These are phyloP conservation scores for Dasypolia templi DNA, from an alignment of 2,888 invertebrate species.

Conservation along the genomic window DNA sequence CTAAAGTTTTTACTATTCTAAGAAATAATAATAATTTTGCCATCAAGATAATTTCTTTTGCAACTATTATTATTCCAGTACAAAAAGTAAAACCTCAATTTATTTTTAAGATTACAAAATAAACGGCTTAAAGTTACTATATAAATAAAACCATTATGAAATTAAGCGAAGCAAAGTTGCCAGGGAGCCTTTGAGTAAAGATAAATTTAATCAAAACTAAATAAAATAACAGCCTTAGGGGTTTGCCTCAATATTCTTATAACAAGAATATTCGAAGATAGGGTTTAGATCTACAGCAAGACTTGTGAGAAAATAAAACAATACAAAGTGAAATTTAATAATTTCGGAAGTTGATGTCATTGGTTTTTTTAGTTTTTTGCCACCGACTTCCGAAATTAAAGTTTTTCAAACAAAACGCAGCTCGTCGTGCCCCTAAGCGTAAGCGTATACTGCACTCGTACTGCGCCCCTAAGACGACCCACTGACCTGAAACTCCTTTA, in stretches of 20 bases:
- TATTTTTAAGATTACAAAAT: slow-evolving; percentile 26
- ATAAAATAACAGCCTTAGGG: slow-evolving; percentile 68
- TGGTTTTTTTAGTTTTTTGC: no score
- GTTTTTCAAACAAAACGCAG: no score
- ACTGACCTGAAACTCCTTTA: neutral
- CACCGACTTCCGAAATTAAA: no score
- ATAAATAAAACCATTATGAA: slow-evolving; percentile 56
- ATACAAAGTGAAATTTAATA: no score
- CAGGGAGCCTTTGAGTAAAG: slow-evolving; percentile 67
- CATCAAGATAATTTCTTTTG: neutral
- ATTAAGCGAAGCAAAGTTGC: slow-evolving; percentile 62
- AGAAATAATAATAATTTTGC: slow-evolving; percentile 3
- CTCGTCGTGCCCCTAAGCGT: no score
- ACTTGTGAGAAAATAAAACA: neutral
- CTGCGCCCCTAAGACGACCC: no score
- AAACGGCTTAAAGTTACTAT: slow-evolving; percentile 14
- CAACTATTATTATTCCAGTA: neutral
- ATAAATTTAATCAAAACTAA: slow-evolving; percentile 77
- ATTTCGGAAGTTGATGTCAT: no score
- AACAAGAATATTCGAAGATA: slow-evolving; percentile 39
- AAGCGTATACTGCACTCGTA: no score
- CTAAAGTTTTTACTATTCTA: neutral
- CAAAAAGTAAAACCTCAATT: neutral
- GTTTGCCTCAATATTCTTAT: slow-evolving; percentile 36
- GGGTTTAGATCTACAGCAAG: neutral